Base-by-base conservation (phyloP, 2,113 vertebrate genomes). In the Nesogale talazaci region DNA sequence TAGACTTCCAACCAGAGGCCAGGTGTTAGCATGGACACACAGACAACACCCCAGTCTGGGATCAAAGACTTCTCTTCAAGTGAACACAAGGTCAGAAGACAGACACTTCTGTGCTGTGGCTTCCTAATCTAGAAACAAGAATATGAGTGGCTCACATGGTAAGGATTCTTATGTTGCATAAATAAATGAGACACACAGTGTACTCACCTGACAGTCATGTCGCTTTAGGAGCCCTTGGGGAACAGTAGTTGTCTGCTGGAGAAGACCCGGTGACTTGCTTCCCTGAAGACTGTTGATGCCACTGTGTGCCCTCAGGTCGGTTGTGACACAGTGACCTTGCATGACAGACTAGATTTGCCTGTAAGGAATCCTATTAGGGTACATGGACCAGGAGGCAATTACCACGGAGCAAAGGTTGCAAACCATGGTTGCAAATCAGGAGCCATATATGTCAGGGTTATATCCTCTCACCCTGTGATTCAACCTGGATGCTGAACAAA, bases 101-200 rank as follows among this genome's bases (percentile, higher is more conserved):
- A 14, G 29, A 78, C 22, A 79, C 63, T 79, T 75, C 57, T 52
- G 77, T 76, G 89, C 38, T 59, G 78, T 27, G 27, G 34, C 85
- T 91, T n/a, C 38, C 77, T 76, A 40, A 69, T 76, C 91, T 94
- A 56, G 29, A 25, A 36, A 77, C 69, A n/a, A 90, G 36, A 85
- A 72, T 69, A 65, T 34, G n/a, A 46, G 89, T 52, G 52, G 23
- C 25, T 90, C 52, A 69, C 85, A 65, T 7, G 6, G 34, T 75
- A 17, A 56, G 42, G 65, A 76, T 85, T 65, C 57, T 57, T 23
- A 27, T 90, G 78, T 75, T 36, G 1, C 63, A 69, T 87, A 56
- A 59, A 78, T 77, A 75, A 83, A 86, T 61, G 4, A 67, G 1
- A 52, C 4, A 10, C 46, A 52, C 5, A 52, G 15, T 63, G 34